Percentiles rank a stretch among this genome's conserved stretches.
Conservation (phyloP, 2,888 invertebrate species). For the Lasiommata megera region DNA sequence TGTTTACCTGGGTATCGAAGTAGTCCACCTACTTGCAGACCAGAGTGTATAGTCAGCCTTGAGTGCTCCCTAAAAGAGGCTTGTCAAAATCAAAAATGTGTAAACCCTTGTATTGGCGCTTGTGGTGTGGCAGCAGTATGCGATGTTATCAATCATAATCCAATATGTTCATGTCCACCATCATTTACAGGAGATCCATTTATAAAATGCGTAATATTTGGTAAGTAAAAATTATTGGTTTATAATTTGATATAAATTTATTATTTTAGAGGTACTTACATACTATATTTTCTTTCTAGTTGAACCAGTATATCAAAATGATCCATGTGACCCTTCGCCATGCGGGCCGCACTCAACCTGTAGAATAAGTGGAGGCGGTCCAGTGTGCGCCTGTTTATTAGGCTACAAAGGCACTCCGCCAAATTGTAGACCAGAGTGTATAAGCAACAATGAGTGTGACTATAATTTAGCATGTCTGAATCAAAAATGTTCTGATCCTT, state of each 20-base stretch:
- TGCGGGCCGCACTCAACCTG: conserved; percentile 90
- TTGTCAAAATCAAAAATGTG: conserved; percentile 89
- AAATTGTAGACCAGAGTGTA: conserved; percentile 90
- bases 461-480: conserved; percentile 86
- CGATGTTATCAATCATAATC: conserved; percentile 88
- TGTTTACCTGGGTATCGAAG: conserved; percentile 86
- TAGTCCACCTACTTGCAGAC: conserved; percentile 88
- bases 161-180: conserved; percentile 87
- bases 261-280: neutral
- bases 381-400: conserved; percentile 87
- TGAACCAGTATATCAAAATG: conserved; percentile 49
- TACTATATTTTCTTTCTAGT: conserved; percentile 30
- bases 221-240: conserved; percentile 41
- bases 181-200: conserved; percentile 91
- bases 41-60: conserved; percentile 89
- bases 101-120: conserved; percentile 88
- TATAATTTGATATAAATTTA: neutral
- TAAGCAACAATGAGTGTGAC: conserved; percentile 88
- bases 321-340: conserved; percentile 87
- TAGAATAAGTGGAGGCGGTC: conserved; percentile 83
- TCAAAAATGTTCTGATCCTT: conserved; percentile 89
- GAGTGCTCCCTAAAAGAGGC: conserved; percentile 87
- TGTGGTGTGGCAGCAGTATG: conserved; percentile 88
- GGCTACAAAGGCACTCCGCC: conserved; percentile 87
- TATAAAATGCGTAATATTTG: conserved; percentile 81